phyloP scores from a whole-genome alignment of 2,113 vertebrate genomes.

The Eurypyga helias region DNA sequence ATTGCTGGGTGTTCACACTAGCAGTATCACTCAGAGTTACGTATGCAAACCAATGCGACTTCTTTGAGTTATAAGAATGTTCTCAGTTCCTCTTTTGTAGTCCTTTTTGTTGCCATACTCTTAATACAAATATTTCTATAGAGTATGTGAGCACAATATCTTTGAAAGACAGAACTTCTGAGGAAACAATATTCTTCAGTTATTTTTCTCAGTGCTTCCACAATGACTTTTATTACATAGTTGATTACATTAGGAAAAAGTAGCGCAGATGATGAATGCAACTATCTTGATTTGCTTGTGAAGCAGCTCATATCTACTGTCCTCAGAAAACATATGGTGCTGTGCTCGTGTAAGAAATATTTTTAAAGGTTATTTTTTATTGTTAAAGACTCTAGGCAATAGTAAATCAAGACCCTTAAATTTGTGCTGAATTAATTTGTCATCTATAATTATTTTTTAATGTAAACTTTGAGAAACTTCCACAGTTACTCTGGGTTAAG shows the following conservation, averaged over 20 bases:
- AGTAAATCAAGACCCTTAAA: background rate
- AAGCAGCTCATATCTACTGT: background rate
- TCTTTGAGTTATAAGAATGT: background rate
- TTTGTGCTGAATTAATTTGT: background rate
- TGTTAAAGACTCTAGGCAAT: background rate
- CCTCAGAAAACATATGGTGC: background rate
- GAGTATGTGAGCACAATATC: accelerated
- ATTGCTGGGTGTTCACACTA: background rate
- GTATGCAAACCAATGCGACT: background rate
- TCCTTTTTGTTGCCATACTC: background rate
- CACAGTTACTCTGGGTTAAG: background rate
- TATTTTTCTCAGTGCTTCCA: background rate
- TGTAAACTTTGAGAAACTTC: background rate
- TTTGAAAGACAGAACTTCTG: background rate
- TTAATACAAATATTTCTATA: background rate
- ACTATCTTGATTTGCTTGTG: background rate
- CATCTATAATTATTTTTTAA: background rate
- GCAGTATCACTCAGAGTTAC: background rate
- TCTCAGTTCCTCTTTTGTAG: background rate
- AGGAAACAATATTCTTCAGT: background rate
- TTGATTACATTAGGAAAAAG: background rate
- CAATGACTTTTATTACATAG: background rate
- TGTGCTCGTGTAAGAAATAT: background rate
- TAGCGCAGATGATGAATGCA: background rate
- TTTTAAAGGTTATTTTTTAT: background rate